Conservation (phyloP, 1,140 invertebrate genomes). For the Hirudo medicinalis region DNA sequence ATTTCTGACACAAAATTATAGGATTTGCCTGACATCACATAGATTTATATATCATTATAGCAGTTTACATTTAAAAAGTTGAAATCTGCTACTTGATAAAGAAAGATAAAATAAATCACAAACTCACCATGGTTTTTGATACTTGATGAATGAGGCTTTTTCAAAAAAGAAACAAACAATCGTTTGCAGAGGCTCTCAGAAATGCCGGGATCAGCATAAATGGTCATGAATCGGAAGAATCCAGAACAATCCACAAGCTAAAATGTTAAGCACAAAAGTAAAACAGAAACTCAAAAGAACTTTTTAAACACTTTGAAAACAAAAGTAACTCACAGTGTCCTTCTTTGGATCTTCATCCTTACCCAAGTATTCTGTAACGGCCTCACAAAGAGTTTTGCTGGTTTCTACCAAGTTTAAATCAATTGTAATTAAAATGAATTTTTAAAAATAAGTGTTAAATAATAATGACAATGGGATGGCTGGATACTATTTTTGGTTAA, state of each 20-base stretch:
- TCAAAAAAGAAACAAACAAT: conserved; percentile 78
- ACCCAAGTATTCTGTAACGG: conserved; percentile 68
- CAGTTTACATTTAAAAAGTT: too few species aligned
- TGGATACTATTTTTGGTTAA: too few species aligned
- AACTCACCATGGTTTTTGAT: not conserved
- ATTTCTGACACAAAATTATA: too few species aligned
- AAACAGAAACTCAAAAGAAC: not conserved
- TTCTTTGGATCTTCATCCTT: conserved; percentile 34
- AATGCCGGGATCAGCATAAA: conserved; percentile 70
- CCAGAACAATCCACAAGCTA: conserved; percentile 86
- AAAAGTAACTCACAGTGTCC: not conserved
- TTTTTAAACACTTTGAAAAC: not conserved
- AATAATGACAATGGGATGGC: too few species aligned
- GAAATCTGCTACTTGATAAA: too few species aligned
- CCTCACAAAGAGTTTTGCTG: conserved; percentile 73
- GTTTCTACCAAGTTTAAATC: conserved; percentile 58
- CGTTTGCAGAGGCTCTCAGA: conserved; percentile 72
- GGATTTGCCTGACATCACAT: too few species aligned
- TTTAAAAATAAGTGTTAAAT: not conserved
- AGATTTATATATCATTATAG: too few species aligned
- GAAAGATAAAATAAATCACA: not conserved
- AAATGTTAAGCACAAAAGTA: not conserved
- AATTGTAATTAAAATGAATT: conserved; percentile 13
- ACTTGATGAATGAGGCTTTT: conserved; percentile 40
- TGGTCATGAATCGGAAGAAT: conserved; percentile 73